Conservation (phyloP, 2,888 invertebrate genomes). For the Synergus umbraculus region DNA sequence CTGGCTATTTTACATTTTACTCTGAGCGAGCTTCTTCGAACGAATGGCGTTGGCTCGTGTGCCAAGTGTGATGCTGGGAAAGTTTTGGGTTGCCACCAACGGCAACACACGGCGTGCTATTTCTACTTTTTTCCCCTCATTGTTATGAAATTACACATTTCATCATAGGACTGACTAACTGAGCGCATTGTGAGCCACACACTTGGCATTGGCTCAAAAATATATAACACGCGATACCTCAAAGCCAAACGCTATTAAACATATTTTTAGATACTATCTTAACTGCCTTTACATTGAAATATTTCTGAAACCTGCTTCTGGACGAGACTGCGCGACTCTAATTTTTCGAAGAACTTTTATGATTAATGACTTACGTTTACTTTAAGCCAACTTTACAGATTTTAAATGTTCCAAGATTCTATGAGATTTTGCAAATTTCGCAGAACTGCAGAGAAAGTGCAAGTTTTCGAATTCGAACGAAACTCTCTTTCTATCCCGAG, state of each 20-base stretch:
- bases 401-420: too few species aligned
- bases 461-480: too few species aligned
- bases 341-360: background rate
- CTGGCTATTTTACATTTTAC: conserved; percentile 66
- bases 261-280: conserved; percentile 6
- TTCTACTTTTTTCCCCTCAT: conserved; percentile 52
- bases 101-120: conserved; percentile 54
- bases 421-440: too few species aligned
- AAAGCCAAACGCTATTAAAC: background rate
- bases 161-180: conserved; percentile 57
- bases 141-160: conserved; percentile 63
- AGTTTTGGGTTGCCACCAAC: conserved; percentile 65
- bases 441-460: too few species aligned
- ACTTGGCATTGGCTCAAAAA: conserved; percentile 19
- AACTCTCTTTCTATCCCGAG: too few species aligned
- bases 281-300: background rate
- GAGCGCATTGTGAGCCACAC: conserved; percentile 19
- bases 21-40: conserved; percentile 46
- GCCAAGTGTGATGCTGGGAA: conserved; percentile 60
- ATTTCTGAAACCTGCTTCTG: background rate
- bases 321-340: background rate
- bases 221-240: background rate
- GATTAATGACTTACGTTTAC: too few species aligned
- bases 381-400: too few species aligned
- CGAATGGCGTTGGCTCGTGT: conserved; percentile 46